These are phyloP conservation scores for Aleiodes testaceus DNA, from an alignment of 2,888 invertebrate species.

Conservation along the genomic window DNA sequence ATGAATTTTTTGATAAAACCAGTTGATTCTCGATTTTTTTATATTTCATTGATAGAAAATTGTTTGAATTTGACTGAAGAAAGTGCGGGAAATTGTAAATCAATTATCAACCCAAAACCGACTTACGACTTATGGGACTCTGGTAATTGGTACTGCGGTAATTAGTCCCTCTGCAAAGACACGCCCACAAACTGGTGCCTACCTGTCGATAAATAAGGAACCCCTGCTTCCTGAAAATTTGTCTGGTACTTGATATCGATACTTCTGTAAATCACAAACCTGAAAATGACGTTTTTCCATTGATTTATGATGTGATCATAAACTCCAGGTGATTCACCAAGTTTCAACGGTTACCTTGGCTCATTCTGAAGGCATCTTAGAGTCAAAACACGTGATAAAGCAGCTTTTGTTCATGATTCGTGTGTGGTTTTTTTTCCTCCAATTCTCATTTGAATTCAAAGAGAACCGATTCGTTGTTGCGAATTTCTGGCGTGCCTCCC, in stretches of 20 bases:
- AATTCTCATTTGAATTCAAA: not conserved
- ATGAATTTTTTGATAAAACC: constrained; percentile 1
- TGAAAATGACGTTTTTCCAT: constrained; percentile 10
- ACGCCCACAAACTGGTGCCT: constrained; percentile 24
- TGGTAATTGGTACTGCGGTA: constrained; percentile 38
- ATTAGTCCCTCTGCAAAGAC: constrained; percentile 38
- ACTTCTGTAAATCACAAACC: constrained; percentile 15
- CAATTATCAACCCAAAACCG: constrained; percentile 38
- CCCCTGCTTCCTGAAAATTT: constrained; percentile 21
- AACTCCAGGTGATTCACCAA: constrained; percentile 17
- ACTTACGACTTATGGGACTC: constrained; percentile 27
- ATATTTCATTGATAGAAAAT: too few species aligned
- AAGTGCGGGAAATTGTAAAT: constrained; percentile 39
- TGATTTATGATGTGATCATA: not conserved
- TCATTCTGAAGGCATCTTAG: not conserved
- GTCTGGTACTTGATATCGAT: constrained; percentile 18
- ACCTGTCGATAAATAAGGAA: constrained; percentile 40
- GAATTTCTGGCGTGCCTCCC: constrained; percentile 3
- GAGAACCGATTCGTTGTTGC: constrained; percentile 4
- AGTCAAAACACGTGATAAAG: constrained; percentile 27
- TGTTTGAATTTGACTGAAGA: constrained; percentile 12
- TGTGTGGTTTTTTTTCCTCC: not conserved
- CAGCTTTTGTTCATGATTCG: constrained; percentile 2
- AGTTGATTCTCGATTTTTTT: too few species aligned
- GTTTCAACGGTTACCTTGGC: constrained; percentile 24